Evolutionary conservation across 2,797 vertebrate species (phyloP).

Genomic region (Taenioides sp.): DNA sequence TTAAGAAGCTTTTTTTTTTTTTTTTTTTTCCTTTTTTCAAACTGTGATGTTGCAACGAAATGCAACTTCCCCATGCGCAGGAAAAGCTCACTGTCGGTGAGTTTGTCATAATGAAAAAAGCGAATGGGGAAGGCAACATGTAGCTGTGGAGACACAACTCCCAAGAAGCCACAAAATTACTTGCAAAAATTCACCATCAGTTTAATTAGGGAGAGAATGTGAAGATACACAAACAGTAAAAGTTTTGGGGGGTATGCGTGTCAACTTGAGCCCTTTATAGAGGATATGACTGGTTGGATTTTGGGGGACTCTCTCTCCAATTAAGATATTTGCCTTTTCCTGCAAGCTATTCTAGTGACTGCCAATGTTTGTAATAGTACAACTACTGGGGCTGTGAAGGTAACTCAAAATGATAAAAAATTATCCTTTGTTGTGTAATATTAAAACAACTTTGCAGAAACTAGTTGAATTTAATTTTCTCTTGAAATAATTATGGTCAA

Average conservation of each 20-base stretch:
- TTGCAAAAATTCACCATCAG: constrained; percentile 13
- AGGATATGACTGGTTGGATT: constrained; percentile 13
- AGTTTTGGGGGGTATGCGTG: constrained; percentile 13
- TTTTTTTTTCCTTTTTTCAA: constrained; percentile 40
- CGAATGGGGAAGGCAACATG: constrained; percentile 22
- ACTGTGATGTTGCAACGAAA: constrained; percentile 57
- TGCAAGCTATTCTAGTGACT: background rate
- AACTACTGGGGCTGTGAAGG: background rate
- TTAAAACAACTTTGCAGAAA: constrained; percentile 12
- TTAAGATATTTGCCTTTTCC: constrained; percentile 2
- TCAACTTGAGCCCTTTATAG: constrained; percentile 19
- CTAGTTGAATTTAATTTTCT: constrained; percentile 28
- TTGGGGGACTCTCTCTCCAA: constrained; percentile 6
- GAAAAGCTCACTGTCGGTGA: constrained; percentile 33
- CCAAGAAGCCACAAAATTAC: background rate
- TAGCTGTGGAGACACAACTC: constrained; percentile 28
- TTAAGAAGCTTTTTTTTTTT: constrained; percentile 36
- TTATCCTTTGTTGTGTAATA: constrained; percentile 11
- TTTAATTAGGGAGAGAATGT: constrained; percentile 29
- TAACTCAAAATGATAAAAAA: constrained; percentile 4
- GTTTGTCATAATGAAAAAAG: constrained; percentile 18
- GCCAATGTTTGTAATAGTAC: background rate
- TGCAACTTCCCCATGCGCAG: constrained; percentile 59
- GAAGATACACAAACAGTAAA: constrained; percentile 8
- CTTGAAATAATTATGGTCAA: constrained; percentile 19